phyloP scores from a whole-genome alignment of 2,797 vertebrate species.

The Cephalopachus bancanus region DNA sequence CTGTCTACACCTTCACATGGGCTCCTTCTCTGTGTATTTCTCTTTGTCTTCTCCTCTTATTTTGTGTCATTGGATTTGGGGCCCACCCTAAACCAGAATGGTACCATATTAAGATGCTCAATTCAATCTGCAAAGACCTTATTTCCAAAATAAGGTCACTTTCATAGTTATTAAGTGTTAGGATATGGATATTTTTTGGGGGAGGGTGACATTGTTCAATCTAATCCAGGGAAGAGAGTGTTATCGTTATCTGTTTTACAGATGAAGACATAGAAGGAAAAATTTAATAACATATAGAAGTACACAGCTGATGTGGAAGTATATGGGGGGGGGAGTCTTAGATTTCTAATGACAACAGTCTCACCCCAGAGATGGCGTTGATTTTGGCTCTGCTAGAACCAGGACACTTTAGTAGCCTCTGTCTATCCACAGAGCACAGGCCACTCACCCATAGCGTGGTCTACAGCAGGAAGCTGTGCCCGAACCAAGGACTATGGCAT shows the following conservation, averaged over 20 bases:
- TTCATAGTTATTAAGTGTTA: neutral
- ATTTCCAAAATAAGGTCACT: neutral
- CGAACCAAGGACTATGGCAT: fast-evolving
- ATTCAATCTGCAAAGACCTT: neutral
- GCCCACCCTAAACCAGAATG: neutral
- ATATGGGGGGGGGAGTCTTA: too few species aligned
- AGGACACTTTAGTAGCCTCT: fast-evolving
- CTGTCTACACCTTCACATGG: too few species aligned
- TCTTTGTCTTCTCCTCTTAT: neutral
- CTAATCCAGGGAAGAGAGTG: too few species aligned
- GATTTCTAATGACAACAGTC: neutral
- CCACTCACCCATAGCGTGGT: fast-evolving
- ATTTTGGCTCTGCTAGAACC: neutral
- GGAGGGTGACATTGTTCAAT: too few species aligned
- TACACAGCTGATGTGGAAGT: too few species aligned
- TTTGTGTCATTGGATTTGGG: neutral
- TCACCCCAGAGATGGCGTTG: fast-evolving
- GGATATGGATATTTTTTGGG: fast-evolving
- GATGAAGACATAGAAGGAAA: too few species aligned
- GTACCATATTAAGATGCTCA: neutral
- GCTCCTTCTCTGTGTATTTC: too few species aligned
- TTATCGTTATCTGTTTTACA: fast-evolving
- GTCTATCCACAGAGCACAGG: neutral
- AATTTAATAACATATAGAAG: fast-evolving
- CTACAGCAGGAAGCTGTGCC: neutral